Conservation (phyloP, 2,113 vertebrate genomes). For the Neofelis nebulosa region DNA sequence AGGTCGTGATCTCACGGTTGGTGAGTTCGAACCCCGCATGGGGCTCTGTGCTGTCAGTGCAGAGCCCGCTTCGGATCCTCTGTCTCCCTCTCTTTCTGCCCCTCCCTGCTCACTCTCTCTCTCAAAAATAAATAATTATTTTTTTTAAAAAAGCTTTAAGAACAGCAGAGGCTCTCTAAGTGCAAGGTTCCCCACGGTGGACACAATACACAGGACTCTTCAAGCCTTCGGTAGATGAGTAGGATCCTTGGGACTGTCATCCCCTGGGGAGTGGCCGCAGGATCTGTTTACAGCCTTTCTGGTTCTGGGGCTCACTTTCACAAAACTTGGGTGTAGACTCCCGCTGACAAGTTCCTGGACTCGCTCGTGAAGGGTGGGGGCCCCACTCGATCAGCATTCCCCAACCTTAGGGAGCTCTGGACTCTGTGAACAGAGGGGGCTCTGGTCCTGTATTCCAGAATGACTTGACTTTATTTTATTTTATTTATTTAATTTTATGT, state of each 20-base stretch:
- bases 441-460: neutral
- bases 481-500: no score
- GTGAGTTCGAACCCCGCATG: no score
- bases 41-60: no score
- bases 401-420: neutral
- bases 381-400: neutral
- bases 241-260: neutral
- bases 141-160: neutral
- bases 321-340: neutral
- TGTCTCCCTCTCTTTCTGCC: no score
- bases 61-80: no score
- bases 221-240: neutral
- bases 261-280: neutral
- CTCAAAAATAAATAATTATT: no score
- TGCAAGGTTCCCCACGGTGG: no score
- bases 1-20: no score
- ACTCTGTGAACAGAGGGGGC: rapidly evolving
- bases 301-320: neutral
- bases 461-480: neutral
- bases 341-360: neutral
- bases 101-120: no score
- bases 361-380: neutral
- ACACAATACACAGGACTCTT: rapidly evolving
- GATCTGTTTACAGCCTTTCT: neutral
- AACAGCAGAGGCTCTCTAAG: neutral